Base-by-base conservation (phyloP, 2,888 invertebrate genomes). In the Cephus spinipes region DNA sequence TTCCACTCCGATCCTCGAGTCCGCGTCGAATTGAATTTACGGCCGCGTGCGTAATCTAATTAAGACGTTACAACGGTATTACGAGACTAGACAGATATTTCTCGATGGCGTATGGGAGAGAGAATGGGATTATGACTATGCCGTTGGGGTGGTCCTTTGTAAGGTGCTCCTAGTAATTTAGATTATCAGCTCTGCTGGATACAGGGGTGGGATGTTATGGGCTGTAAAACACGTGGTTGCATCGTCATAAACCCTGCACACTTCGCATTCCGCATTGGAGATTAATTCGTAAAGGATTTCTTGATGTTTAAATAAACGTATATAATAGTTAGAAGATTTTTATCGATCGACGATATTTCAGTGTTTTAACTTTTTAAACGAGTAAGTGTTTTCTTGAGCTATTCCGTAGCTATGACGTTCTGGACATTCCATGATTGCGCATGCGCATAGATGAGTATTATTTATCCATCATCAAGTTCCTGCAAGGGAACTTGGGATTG, bases 91-190 rank as follows among this genome's bases (percentile, higher is more conserved):
- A 71, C 71, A 71, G 71, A 71, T 71, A 71, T 71, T 73, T 73
- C 34, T 73, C n/a, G 35, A 35, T 34, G 74, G 33, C 33, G 36
- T 68, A 68, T 15, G 77, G 69, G 34, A 73, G 73, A 68, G 74
- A 32, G 71, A 71, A 71, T 71, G 71, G 71, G 71, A 71, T 71
- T 71, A 71, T 71, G 71, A 71, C 71, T 30, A 32, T 33, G 31
- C 71, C 71, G 11, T 31, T 71, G 71, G 71, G 71, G 71, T 71
- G 71, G 73, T 76, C 74, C 78, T 80, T 81, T 82, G 81, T 81
- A 78, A 79, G 79, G 76, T 78, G 79, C 79, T 78, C 77, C 76
- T 78, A 83, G 83, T 81, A 83, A 83, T 82, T 83, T 83, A 83
- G 83, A 83, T 83, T 83, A 83, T 83, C 81, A 82, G 80, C 73